These are phyloP conservation scores for Leuciscus idus DNA, from an alignment of 2,113 vertebrate genomes.

Conservation along the genomic window DNA sequence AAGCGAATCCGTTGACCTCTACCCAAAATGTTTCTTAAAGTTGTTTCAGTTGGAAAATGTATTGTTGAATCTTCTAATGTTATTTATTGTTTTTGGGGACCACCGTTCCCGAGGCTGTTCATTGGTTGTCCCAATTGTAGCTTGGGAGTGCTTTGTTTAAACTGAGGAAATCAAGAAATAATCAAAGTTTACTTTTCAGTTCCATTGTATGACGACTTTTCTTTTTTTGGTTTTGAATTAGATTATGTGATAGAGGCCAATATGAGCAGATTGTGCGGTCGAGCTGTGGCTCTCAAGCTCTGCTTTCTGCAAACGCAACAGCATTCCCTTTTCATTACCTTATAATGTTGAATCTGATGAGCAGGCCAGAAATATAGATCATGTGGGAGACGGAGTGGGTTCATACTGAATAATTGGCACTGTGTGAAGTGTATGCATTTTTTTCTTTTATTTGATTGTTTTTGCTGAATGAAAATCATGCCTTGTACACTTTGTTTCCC, in stretches of 20 bases:
- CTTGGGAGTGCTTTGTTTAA: slow-evolving; percentile 38
- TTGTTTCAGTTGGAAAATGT: slow-evolving; percentile 74
- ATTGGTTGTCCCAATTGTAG: slow-evolving; percentile 38
- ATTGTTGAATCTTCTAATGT: slow-evolving; percentile 49
- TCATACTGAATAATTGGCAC: slow-evolving; percentile 55
- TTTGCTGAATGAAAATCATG: slow-evolving; percentile 52
- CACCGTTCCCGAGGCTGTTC: slow-evolving; percentile 49
- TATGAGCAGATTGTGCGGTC: slow-evolving; percentile 46
- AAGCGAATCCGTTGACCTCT: slow-evolving; percentile 33
- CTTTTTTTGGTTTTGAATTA: slow-evolving; percentile 29
- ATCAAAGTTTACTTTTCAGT: slow-evolving; percentile 30
- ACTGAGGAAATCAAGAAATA: slow-evolving; percentile 35
- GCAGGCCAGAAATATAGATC: slow-evolving; percentile 64
- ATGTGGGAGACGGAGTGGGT: neutral
- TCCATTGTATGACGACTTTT: neutral
- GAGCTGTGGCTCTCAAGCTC: slow-evolving; percentile 43
- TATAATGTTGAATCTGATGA: slow-evolving; percentile 31
- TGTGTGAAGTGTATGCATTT: slow-evolving; percentile 54
- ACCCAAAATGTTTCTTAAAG: slow-evolving; percentile 52
- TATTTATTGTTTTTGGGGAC: slow-evolving; percentile 68
- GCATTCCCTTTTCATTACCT: neutral
- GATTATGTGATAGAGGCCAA: slow-evolving; percentile 49
- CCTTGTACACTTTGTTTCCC: slow-evolving; percentile 63
- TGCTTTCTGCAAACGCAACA: slow-evolving; percentile 56
- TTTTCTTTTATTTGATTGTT: slow-evolving; percentile 54